Conservation (phyloP, 1,140 invertebrate genomes). For the Zaprionus vittiger region DNA sequence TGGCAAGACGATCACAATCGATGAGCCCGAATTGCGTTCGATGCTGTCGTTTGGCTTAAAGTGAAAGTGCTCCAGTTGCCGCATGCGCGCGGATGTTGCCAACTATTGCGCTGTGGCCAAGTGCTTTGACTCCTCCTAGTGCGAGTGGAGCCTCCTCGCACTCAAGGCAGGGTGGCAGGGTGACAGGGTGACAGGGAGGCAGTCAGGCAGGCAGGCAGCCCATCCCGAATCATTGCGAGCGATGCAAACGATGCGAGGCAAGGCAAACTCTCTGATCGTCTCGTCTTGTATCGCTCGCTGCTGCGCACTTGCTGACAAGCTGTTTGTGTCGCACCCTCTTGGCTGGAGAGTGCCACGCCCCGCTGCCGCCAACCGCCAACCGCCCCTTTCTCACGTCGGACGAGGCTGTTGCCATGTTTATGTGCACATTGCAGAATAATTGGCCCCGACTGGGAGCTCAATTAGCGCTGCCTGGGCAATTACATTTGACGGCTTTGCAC, state of each 20-base stretch:
- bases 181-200: not conserved
- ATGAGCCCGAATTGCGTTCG: conserved; percentile 69
- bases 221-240: conserved; percentile 31
- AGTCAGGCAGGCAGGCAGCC: not conserved
- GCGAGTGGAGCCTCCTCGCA: not conserved
- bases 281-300: conserved; percentile 9
- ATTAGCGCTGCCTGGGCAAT: conserved; percentile 71
- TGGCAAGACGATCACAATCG: conserved; percentile 60
- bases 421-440: conserved; percentile 76
- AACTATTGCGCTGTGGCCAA: conserved; percentile 54
- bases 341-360: conserved; percentile 45
- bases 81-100: conserved; percentile 65
- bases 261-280: not conserved
- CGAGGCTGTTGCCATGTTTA: conserved; percentile 41
- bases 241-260: conserved; percentile 10
- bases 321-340: conserved; percentile 59
- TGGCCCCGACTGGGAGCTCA: conserved; percentile 68
- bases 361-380: conserved; percentile 12
- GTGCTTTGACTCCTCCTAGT: conserved; percentile 76
- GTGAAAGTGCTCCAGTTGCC: conserved; percentile 81
- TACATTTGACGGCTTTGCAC: conserved; percentile 74
- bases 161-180: not conserved
- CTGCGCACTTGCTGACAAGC: conserved; percentile 76
- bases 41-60: conserved; percentile 67
- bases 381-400: conserved; percentile 51